phyloP scores from a whole-genome alignment of 2,888 invertebrate species.

The Macrosiphum euphorbiae region DNA sequence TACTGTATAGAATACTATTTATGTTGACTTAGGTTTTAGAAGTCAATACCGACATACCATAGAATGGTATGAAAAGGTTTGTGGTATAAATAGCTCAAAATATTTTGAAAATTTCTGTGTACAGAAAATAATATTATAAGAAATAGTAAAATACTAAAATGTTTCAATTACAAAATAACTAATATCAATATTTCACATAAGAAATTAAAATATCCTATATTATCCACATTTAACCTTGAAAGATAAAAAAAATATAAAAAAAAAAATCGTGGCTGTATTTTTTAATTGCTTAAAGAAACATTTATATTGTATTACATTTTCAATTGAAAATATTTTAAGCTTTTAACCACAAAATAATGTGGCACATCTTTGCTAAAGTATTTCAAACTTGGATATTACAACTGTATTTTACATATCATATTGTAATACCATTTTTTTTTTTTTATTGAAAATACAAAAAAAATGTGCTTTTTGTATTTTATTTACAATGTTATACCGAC shows the following conservation, averaged over 20 bases:
- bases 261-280: too few species aligned
- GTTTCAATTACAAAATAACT: neutral
- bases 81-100: too few species aligned
- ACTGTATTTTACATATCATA: neutral
- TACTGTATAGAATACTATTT: too few species aligned
- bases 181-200: neutral
- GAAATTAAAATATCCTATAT: neutral
- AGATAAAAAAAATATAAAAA: neutral
- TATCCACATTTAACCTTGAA: neutral
- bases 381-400: neutral
- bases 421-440: neutral
- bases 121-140: too few species aligned
- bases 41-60: neutral
- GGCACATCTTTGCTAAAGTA: neutral
- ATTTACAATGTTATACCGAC: neutral
- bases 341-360: neutral
- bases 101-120: too few species aligned
- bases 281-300: neutral
- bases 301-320: neutral
- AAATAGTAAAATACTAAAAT: neutral
- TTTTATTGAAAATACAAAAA: neutral
- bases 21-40: neutral
- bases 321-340: neutral
- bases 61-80: neutral
- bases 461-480: neutral